Evolutionary conservation across 1,140 invertebrate species (phyloP).

Genomic region (Zophobas morio): DNA sequence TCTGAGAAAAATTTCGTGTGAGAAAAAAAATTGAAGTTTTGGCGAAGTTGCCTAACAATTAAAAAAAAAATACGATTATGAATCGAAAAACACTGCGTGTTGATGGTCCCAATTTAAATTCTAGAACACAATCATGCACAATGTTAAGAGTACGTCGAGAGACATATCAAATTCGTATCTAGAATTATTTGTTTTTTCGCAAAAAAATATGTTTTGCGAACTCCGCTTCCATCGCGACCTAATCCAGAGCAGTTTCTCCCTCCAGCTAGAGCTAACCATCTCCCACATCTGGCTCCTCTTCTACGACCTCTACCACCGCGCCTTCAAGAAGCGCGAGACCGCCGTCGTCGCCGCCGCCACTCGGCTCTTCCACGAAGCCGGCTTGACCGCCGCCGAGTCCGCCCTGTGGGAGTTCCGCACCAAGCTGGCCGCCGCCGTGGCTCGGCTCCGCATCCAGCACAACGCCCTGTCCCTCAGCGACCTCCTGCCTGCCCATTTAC

Average conservation of each 20-base stretch:
- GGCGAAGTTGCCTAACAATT: too few species aligned
- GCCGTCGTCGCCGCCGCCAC: conserved; percentile 64
- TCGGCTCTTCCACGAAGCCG: conserved; percentile 67
- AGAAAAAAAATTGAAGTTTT: too few species aligned
- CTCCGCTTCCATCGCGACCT: too few species aligned
- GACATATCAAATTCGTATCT: too few species aligned
- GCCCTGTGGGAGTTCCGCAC: conserved; percentile 76
- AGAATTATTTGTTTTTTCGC: too few species aligned
- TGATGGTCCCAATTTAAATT: too few species aligned
- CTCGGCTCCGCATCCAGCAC: conserved; percentile 77
- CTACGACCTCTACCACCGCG: conserved; percentile 75
- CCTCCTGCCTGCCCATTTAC: conserved; percentile 77
- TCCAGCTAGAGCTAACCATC: conserved; percentile 65
- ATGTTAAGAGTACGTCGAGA: too few species aligned
- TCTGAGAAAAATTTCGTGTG: too few species aligned
- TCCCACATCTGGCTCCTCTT: conserved; percentile 74
- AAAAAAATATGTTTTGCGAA: too few species aligned
- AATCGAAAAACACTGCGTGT: too few species aligned
- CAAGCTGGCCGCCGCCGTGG: conserved; percentile 79
- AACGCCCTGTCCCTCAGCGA: conserved; percentile 78
- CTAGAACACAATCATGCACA: too few species aligned
- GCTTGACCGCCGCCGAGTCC: conserved; percentile 72
- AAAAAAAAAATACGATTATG: too few species aligned
- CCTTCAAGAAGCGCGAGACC: conserved; percentile 70
- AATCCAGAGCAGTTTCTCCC: conserved; percentile 10